A percentile compares a stretch with the other conserved stretches of the same genome.
phyloP scores from a whole-genome alignment of 2,888 invertebrate species.

The Venusia cambrica region DNA sequence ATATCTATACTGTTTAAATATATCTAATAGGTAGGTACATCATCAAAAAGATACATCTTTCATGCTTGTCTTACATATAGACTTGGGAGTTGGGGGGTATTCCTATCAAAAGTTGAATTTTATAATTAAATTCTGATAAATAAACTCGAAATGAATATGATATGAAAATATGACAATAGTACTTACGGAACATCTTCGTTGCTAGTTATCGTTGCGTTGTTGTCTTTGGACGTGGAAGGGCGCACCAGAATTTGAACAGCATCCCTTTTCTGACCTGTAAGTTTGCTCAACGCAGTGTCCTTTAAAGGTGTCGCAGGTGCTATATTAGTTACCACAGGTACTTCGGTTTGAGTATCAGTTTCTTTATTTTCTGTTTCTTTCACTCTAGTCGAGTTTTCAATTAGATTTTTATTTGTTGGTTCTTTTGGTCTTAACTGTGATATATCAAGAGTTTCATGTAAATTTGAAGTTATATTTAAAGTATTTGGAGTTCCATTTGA shows the following conservation, averaged over 20 bases:
- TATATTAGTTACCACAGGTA: neutral
- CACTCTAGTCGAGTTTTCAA: slow-evolving; percentile 1
- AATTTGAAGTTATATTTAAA: neutral
- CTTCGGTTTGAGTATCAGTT: slow-evolving; percentile 5
- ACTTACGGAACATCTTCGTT: slow-evolving; percentile 50
- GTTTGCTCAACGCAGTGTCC: slow-evolving; percentile 6
- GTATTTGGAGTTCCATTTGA: slow-evolving; percentile 1
- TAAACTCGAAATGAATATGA: too few species aligned
- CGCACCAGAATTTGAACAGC: slow-evolving; percentile 10
- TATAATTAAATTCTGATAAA: too few species aligned
- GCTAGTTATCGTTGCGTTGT: slow-evolving; percentile 18
- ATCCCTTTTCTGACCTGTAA: slow-evolving; percentile 14
- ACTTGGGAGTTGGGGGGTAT: too few species aligned
- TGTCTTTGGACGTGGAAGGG: slow-evolving; percentile 33
- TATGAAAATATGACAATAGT: too few species aligned
- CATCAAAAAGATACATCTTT: too few species aligned
- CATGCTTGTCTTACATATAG: too few species aligned
- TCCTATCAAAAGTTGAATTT: too few species aligned
- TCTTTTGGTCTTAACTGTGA: neutral
- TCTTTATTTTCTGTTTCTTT: slow-evolving; percentile 4
- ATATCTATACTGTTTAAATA: too few species aligned
- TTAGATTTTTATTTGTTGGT: neutral
- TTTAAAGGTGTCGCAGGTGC: slow-evolving; percentile 8
- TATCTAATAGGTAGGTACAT: too few species aligned
- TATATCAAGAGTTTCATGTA: neutral